Conservation (phyloP, 2,113 vertebrate genomes). For the Lichenostomus cassidix region DNA sequence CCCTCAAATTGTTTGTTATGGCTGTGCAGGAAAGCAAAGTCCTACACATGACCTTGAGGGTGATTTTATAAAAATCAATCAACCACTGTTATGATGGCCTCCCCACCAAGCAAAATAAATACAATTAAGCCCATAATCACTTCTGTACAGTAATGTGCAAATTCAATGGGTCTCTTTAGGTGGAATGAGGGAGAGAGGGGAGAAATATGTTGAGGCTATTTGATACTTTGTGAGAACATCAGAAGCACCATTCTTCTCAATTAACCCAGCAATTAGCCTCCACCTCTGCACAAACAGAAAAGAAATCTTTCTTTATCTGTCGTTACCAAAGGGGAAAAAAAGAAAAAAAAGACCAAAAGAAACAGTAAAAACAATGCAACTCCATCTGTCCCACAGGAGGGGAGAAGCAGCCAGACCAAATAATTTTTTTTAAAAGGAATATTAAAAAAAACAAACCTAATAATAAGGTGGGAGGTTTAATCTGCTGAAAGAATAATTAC, state of each 20-base stretch:
- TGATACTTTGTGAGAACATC: conserved; percentile 67
- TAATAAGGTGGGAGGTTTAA: neutral
- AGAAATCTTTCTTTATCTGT: conserved; percentile 30
- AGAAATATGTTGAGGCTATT: conserved; percentile 68
- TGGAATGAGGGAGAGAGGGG: conserved; percentile 29
- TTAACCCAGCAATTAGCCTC: conserved; percentile 71
- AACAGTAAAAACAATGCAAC: neutral
- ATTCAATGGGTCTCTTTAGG: conserved; percentile 61
- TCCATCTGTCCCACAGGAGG: neutral
- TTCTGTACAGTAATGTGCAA: conserved; percentile 59
- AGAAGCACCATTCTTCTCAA: conserved; percentile 74
- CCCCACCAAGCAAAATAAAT: conserved; percentile 73
- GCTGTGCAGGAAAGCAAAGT: conserved; percentile 70
- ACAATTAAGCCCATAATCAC: conserved; percentile 71
- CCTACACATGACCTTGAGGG: conserved; percentile 73
- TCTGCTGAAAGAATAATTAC: neutral
- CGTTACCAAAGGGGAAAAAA: neutral
- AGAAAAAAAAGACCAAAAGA: neutral
- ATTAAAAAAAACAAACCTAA: neutral
- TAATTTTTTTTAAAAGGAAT: neutral
- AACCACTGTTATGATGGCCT: conserved; percentile 76
- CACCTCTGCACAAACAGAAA: conserved; percentile 31
- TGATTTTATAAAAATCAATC: conserved; percentile 79
- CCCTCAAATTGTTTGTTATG: conserved; percentile 76
- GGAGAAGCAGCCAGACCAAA: neutral